Conservation (phyloP, 1,140 invertebrate species). For the Globodera rostochiensis region DNA sequence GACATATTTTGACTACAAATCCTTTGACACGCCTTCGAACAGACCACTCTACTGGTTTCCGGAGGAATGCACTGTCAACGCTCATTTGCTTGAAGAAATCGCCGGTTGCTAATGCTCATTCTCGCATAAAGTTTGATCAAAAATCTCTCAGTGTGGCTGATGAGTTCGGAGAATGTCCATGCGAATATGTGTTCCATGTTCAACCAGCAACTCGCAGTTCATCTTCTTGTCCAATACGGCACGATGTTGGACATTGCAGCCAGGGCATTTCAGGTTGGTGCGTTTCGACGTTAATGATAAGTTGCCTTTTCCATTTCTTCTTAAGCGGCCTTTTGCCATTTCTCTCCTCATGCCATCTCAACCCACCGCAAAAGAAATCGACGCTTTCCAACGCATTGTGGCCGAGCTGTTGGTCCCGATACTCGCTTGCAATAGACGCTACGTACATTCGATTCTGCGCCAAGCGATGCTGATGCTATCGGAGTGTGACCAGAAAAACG, state of each 20-base stretch:
- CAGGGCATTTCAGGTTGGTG: slow-evolving; percentile 53
- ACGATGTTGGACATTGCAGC: slow-evolving; percentile 57
- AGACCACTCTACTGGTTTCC: slow-evolving; percentile 47
- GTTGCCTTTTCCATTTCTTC: slow-evolving; percentile 16
- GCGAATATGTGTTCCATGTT: slow-evolving; percentile 46
- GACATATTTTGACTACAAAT: slow-evolving; percentile 23
- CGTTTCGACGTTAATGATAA: not conserved
- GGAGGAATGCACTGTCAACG: slow-evolving; percentile 25
- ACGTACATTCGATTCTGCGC: slow-evolving; percentile 40
- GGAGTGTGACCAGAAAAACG: slow-evolving; percentile 39
- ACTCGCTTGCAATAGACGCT: slow-evolving; percentile 52
- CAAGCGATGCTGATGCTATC: slow-evolving; percentile 36
- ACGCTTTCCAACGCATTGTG: slow-evolving; percentile 33
- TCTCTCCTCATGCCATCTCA: slow-evolving; percentile 44
- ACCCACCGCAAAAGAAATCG: slow-evolving; percentile 35
- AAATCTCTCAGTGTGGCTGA: slow-evolving; percentile 51
- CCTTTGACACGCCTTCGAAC: slow-evolving; percentile 9
- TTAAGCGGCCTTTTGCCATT: slow-evolving; percentile 58
- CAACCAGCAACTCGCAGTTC: slow-evolving; percentile 55
- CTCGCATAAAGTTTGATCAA: not conserved
- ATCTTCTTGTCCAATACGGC: slow-evolving; percentile 48
- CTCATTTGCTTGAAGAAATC: slow-evolving; percentile 46
- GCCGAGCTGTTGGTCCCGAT: slow-evolving; percentile 46
- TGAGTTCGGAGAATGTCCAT: slow-evolving; percentile 60
- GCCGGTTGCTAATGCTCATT: not conserved